phyloP scores from a whole-genome alignment of 2,797 vertebrate genomes.

The Gymnothorax reevesii region DNA sequence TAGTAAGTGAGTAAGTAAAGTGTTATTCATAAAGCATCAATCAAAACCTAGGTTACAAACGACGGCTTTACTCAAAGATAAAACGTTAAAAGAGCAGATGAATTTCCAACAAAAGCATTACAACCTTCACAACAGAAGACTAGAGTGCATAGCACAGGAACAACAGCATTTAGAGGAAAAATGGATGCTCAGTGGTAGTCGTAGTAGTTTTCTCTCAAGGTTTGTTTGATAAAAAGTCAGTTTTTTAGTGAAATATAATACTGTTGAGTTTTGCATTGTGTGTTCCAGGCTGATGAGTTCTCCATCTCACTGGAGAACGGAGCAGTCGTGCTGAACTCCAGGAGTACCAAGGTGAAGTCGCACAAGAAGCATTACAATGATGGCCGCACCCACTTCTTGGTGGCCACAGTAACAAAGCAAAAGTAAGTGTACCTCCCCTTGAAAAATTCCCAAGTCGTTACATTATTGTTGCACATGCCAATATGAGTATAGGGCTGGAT shows the following conservation, averaged over 20 bases:
- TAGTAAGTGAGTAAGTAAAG: no score
- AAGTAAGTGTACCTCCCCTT: slow-evolving; percentile 71
- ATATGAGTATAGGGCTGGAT: background rate
- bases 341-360: slow-evolving; percentile 81
- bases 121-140: no score
- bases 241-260: background rate
- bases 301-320: slow-evolving; percentile 90
- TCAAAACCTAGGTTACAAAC: no score
- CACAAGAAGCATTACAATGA: slow-evolving; percentile 84
- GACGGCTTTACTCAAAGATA: no score
- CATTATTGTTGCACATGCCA: background rate
- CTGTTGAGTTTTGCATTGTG: background rate
- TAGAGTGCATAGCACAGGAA: no score
- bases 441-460: background rate
- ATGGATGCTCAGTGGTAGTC: background rate
- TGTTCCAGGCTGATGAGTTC: slow-evolving; percentile 81
- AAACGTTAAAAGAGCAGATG: no score
- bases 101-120: no score
- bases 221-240: background rate
- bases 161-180: no score
- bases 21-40: no score
- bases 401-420: slow-evolving; percentile 78
- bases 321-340: slow-evolving; percentile 81
- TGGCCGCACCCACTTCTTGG: slow-evolving; percentile 85
- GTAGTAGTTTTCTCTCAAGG: background rate